Evolutionary conservation across 2,797 vertebrate genomes (phyloP), one percentile per base, ranked within the genome.

Genomic region (Clarias laeviceps): DNA sequence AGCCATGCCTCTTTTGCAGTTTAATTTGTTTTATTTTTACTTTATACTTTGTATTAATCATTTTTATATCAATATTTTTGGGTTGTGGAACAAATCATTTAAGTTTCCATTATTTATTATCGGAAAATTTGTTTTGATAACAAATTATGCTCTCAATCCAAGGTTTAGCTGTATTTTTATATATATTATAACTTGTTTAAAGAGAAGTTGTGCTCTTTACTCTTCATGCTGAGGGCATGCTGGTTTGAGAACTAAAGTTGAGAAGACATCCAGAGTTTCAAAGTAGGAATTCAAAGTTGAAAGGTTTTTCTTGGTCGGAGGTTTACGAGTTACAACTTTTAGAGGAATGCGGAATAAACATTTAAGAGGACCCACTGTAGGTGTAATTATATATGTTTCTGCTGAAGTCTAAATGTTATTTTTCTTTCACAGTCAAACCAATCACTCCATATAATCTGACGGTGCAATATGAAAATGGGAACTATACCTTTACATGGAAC

Each of bases 351-450:
- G 24, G 65, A 68, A 32, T 17, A 18, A 68, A 2, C 7, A 68
- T 32, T 17, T n/a, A 34, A 32, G 32, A 68, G 29, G 15, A 45
- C 40, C 5, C 29, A 68, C 32, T 68, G 15, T 20, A 34, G 22
- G 37, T 70, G 32, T 72, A 40, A 45, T 24, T 45, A 45, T 24
- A 45, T 72, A 50, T 54, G 5, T 78, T 78, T 61, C 32, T 57
- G 37, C 32, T 50, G 6, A 65, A 57, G 6, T 40, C 50, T 79
- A 65, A 56, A 57, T 65, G 64, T 14, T 0, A 57, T 24, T 84
- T 8, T 90, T 68, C 88, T 72, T 89, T 17, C 59, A 84, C 88
- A 94, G 93, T 95, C 69, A 89, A 93, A 89, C 87, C 87, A 76
- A 88, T 54, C 0, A 37, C 92, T 0, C 94, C 94, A 0, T 24